Percentiles rank a stretch among this genome's conserved stretches.
Conservation (phyloP, 2,797 vertebrate species). For the Stomatorhinus walkeri region DNA sequence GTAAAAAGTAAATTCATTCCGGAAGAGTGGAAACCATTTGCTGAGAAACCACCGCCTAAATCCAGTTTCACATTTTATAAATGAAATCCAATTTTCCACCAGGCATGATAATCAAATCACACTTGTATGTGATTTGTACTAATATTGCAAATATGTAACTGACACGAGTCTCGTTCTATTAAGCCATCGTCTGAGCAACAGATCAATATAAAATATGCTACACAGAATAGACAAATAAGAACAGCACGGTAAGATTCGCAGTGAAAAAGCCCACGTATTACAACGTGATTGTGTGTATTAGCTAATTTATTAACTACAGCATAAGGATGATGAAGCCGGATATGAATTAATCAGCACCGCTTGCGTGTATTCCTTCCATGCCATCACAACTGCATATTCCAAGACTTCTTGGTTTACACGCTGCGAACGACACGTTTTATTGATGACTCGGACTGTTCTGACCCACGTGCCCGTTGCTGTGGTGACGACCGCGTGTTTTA, state of each 20-base stretch:
- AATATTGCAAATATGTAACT: not conserved
- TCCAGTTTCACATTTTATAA: not conserved
- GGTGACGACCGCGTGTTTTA: not conserved
- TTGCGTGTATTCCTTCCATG: not conserved
- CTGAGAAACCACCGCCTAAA: not conserved
- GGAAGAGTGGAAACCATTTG: not conserved
- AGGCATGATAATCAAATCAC: not conserved
- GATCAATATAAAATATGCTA: not conserved
- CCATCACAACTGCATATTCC: not conserved
- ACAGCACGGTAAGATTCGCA: not conserved
- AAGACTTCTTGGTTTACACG: conserved; percentile 1
- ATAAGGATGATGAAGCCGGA: not conserved
- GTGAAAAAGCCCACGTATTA: not conserved
- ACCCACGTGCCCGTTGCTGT: not conserved
- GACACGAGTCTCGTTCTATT: not conserved
- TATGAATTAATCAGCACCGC: not conserved
- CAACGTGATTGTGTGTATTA: not conserved
- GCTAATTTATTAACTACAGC: not conserved
- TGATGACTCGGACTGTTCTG: not conserved
- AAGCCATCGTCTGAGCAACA: not conserved
- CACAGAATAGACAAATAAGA: not conserved
- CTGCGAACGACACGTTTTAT: not conserved
- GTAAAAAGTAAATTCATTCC: not conserved
- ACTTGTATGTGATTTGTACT: not conserved
- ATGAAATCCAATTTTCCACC: not conserved